Conservation (phyloP, 2,888 invertebrate genomes). For the Caradrina kadenii region DNA sequence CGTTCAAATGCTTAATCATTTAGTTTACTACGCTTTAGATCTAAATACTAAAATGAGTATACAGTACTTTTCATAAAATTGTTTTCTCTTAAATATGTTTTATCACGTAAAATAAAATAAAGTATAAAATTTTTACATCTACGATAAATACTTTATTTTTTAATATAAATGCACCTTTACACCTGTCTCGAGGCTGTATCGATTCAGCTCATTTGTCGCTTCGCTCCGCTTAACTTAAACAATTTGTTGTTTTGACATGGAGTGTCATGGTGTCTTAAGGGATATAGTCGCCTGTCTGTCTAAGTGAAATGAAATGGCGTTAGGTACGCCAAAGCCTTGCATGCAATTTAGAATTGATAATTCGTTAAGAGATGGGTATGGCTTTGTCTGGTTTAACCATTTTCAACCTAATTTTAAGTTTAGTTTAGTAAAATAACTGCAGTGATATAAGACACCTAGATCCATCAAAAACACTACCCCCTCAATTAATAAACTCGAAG, state of each 20-base stretch:
- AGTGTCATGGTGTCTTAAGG: constrained; percentile 12
- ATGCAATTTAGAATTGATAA: not conserved
- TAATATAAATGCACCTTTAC: constrained; percentile 59
- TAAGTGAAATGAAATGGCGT: constrained; percentile 29
- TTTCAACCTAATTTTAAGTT: too few relatives aligned
- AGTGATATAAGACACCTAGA: too few relatives aligned
- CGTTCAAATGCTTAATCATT: too few relatives aligned
- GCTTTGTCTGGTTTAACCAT: too few relatives aligned
- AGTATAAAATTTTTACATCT: constrained; percentile 25
- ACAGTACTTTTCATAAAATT: not conserved
- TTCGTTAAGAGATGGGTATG: too few relatives aligned
- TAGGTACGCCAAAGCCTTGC: not conserved
- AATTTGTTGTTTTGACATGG: too few relatives aligned
- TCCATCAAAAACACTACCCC: too few relatives aligned
- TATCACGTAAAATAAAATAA: constrained; percentile 38
- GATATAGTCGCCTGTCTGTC: constrained; percentile 15
- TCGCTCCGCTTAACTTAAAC: constrained; percentile 11
- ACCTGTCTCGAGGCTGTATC: constrained; percentile 16
- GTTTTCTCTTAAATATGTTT: constrained; percentile 15
- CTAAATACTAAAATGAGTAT: not conserved
- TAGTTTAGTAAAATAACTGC: too few relatives aligned
- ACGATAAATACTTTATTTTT: constrained; percentile 48
- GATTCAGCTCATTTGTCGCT: constrained; percentile 40
- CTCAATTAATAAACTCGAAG: too few relatives aligned
- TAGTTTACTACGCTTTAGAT: not conserved